Evolutionary conservation across 2,888 invertebrate species (phyloP).

Genomic region (Sthenelais limicola): DNA sequence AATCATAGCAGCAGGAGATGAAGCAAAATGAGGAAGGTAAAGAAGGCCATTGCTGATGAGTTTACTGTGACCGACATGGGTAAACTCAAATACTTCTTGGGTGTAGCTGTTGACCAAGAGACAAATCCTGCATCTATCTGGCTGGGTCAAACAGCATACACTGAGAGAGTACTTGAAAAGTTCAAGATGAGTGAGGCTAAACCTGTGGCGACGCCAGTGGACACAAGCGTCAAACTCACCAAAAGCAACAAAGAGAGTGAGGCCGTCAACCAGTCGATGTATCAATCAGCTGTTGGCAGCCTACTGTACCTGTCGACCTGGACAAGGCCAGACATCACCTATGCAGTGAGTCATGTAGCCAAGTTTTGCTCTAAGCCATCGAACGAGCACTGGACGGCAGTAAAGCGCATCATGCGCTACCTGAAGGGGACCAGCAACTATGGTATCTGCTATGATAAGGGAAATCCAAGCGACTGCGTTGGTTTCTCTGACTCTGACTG

Average conservation of each 20-base stretch:
- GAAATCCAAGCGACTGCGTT: constrained; percentile 24
- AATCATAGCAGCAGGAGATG: constrained; percentile 39
- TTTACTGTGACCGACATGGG: constrained; percentile 48
- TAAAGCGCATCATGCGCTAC: constrained; percentile 50
- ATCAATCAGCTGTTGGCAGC: constrained; percentile 44
- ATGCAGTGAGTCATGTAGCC: constrained; percentile 45
- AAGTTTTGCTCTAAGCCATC: constrained; percentile 47
- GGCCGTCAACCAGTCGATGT: constrained; percentile 1
- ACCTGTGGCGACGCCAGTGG: constrained; percentile 21
- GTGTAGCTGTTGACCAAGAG: constrained; percentile 17
- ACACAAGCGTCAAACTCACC: not conserved
- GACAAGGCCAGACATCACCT: constrained; percentile 52
- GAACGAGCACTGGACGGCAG: constrained; percentile 49
- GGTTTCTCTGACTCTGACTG: constrained; percentile 63
- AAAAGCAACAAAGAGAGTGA: not conserved
- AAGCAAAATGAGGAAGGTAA: constrained; percentile 24
- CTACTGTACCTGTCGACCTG: constrained; percentile 47
- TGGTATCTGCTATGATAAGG: too few relatives aligned
- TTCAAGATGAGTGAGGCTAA: constrained; percentile 31
- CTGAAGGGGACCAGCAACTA: too few relatives aligned
- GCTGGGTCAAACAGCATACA: constrained; percentile 33
- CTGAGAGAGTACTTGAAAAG: constrained; percentile 5
- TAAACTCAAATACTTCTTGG: constrained; percentile 41
- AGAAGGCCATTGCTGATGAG: constrained; percentile 27
- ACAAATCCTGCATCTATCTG: not conserved